Base-by-base conservation (phyloP, 2,888 invertebrate genomes). In the Drosophila buzzatii region DNA sequence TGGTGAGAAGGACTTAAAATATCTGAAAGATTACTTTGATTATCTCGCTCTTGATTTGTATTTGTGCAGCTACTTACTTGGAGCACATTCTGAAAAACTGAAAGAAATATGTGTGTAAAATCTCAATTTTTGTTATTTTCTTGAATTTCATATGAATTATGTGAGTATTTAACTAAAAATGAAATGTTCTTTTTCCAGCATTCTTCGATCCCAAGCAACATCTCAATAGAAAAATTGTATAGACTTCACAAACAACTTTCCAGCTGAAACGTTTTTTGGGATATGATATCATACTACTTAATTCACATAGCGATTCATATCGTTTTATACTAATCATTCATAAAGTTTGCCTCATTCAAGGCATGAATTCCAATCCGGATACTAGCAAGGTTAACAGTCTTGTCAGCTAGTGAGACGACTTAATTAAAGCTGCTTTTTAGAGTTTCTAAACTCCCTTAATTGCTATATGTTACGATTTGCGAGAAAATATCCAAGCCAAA, bases 391-490 rank as follows among this genome's bases (percentile, higher is more conserved):
- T 35, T 53, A 37, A 18, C 47, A 52, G 39, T 10, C 31, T 12
- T 39, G 27, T 35, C 59, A 56, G 45, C 49, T 41, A 56, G 56
- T 53, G 27, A 27, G 58, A 59, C 23, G 59, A 44, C 56, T 66
- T 71, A 71, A 67, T 67, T 60, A 53, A 45, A 62, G 4, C 47
- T 35, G 56, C 41, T 61, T 41, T 66, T 39, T n/a, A 33, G 33
- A 61, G 60, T 42, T 72, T 58, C 47, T 55, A 55, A 76, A 64
- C 67, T 71, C 57, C 58, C 37, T 44, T 74, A 74, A 74, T 70
- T 73, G 61, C 61, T 44, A 60, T 42, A 71, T 71, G 62, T 58
- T 64, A 18, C 7, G 27, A 64, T 58, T 67, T 61, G 42, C 18
- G 8, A 33, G 57, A 52, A 63, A 70, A 39, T 57, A 75, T 63